Base-by-base conservation (phyloP, 2,888 invertebrate genomes). In the Euspilapteryx auroguttella region DNA sequence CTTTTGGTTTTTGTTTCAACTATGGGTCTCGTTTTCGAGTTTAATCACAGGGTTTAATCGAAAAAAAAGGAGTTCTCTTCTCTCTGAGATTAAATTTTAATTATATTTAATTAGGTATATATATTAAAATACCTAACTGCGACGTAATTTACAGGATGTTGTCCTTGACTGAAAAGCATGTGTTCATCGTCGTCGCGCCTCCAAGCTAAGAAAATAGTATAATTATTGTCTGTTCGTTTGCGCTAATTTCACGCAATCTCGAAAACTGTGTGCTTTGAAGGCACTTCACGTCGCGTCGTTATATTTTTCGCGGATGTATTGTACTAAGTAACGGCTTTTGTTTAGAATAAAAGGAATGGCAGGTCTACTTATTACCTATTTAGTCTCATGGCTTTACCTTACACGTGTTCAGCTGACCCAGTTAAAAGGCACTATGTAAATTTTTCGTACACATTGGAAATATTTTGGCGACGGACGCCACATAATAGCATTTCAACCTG, bases 361-460 rank as follows among this genome's bases (percentile, higher is more conserved):
- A 17, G 17, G 5, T 17, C 17, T 5, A 21, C 21, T 27, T 27
- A 21, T 13, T 28, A 22, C 29, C 29, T 29, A 29, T 22, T 29
- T 12, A 12, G 24, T 29, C 22, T 29, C 29, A 29, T 22, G 29
- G 29, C 13, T 12, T 9, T 7, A 6, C 13, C 11, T 20, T 13
- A 8, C 29, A 24, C n/a, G 21, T 29, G 20, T 20, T 12, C 24
- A 17, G 24, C 13, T 15, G 29, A 17, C 29, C 29, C 24, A 29
- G 17, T 21, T 24, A 12, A 10, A 22, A 12, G 22, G 12, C n/a
- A 4, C 7, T 9, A 22, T 22, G 27, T 5, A 20, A 27, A 8
- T 12, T 9, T 3, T 13, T 25, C 15, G 10, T 3, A 14, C 6
- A 4, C 5, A 1, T 15, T 10, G 15, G 14, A 26, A 17, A 11